A percentile compares a stretch with the other conserved stretches of the same genome.
These are phyloP conservation scores for Hemitrygon akajei DNA, from an alignment of 2,797 vertebrate genomes.

Conservation along the genomic window DNA sequence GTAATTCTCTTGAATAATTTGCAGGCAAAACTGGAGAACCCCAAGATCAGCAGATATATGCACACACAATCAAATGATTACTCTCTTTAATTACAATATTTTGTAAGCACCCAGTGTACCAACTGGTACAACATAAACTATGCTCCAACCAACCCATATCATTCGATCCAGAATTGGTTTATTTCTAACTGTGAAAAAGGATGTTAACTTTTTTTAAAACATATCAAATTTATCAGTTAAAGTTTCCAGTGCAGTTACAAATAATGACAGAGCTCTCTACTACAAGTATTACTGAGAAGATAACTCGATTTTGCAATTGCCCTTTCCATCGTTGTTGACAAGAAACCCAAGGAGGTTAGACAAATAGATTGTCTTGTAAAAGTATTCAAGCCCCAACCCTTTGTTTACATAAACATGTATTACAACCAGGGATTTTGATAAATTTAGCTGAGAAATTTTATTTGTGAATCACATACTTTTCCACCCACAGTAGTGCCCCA, in stretches of 20 bases:
- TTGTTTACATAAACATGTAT: too few species aligned
- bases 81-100: background rate
- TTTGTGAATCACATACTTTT: too few species aligned
- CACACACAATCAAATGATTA: background rate
- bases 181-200: background rate
- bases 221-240: background rate
- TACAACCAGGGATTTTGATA: too few species aligned
- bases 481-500: too few species aligned
- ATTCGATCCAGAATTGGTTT: background rate
- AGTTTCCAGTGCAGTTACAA: background rate
- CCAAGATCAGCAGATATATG: background rate
- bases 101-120: background rate
- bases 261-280: background rate
- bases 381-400: too few species aligned
- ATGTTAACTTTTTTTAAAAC: background rate
- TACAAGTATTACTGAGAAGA: background rate
- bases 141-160: background rate
- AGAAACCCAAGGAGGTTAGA: background rate
- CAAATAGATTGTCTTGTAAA: background rate
- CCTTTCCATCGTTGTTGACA: background rate
- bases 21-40: background rate
- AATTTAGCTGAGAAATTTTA: too few species aligned
- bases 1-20: background rate
- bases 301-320: background rate
- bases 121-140: background rate